phyloP scores from a whole-genome alignment of 1,140 invertebrate species.

The Nasonia vitripennis region DNA sequence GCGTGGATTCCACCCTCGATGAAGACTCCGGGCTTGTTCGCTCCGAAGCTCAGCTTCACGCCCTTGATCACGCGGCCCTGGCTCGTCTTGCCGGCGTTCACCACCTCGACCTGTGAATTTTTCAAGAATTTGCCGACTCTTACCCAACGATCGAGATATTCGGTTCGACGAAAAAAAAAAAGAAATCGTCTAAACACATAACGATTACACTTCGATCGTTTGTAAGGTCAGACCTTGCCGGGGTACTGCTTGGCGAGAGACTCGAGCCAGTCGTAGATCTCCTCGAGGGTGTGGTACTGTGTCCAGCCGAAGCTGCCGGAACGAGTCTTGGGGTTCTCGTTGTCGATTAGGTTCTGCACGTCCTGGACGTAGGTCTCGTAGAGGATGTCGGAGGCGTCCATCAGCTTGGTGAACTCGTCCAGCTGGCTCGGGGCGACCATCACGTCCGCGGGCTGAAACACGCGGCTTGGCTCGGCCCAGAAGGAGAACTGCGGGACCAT shows the following conservation, averaged over 20 bases:
- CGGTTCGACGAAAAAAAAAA: too few relatives aligned
- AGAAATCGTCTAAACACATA: too few relatives aligned
- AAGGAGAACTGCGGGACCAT: constrained; percentile 59
- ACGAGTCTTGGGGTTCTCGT: constrained; percentile 53
- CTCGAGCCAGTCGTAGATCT: constrained; percentile 74
- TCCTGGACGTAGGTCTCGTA: constrained; percentile 61
- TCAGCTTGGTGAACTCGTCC: constrained; percentile 59
- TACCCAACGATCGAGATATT: too few relatives aligned
- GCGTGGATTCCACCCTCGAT: constrained; percentile 83
- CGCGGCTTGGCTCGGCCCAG: constrained; percentile 60
- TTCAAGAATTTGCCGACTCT: not conserved
- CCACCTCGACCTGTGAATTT: constrained; percentile 64
- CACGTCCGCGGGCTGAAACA: constrained; percentile 58
- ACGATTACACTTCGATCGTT: too few relatives aligned
- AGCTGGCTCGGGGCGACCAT: constrained; percentile 64
- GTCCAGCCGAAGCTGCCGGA: constrained; percentile 67
- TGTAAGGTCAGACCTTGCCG: constrained; percentile 61
- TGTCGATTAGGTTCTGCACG: constrained; percentile 66
- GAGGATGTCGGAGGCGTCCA: constrained; percentile 47
- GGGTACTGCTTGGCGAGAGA: constrained; percentile 71
- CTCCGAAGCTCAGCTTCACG: constrained; percentile 75
- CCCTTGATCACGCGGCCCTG: constrained; percentile 79
- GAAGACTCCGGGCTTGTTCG: constrained; percentile 73
- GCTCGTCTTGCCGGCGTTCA: constrained; percentile 76
- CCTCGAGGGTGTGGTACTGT: constrained; percentile 74